Conservation (phyloP, 2,888 invertebrate species). For the Choristoneura rosaceana region DNA sequence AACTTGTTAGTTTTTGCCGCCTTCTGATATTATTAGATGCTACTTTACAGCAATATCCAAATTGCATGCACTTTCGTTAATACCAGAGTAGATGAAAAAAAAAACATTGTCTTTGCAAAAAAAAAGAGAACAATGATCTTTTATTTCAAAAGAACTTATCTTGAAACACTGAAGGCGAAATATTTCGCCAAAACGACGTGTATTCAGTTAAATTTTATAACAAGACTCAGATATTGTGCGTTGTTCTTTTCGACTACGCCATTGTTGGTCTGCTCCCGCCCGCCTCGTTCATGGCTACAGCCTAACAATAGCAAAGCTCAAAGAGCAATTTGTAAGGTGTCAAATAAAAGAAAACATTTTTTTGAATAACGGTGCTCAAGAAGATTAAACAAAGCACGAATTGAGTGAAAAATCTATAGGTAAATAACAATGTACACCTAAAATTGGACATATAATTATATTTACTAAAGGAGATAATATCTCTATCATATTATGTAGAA, state of each 20-base stretch:
- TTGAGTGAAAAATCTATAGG: conserved; percentile 16
- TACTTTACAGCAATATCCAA: no score
- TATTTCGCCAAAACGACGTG: conserved; percentile 2
- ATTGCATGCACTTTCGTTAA: not conserved
- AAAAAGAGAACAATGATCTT: not conserved
- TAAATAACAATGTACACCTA: conserved; percentile 5
- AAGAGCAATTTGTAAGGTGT: conserved; percentile 32
- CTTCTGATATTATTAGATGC: no score
- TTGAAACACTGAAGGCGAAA: conserved; percentile 5
- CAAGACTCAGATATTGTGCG: not conserved
- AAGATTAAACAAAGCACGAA: conserved; percentile 13
- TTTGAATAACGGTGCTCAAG: conserved; percentile 37
- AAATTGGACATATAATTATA: no score
- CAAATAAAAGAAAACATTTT: conserved; percentile 32
- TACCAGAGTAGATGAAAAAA: not conserved
- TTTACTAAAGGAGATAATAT: no score
- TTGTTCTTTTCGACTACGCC: not conserved
- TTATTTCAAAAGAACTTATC: not conserved
- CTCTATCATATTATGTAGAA: no score
- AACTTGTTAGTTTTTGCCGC: no score
- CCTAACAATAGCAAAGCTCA: conserved; percentile 23
- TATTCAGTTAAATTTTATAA: conserved; percentile 1
- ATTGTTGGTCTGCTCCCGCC: not conserved
- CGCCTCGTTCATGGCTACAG: conserved; percentile 11
- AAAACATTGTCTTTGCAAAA: not conserved